phyloP scores from a whole-genome alignment of 2,888 invertebrate genomes.

The Sialis lutaria region DNA sequence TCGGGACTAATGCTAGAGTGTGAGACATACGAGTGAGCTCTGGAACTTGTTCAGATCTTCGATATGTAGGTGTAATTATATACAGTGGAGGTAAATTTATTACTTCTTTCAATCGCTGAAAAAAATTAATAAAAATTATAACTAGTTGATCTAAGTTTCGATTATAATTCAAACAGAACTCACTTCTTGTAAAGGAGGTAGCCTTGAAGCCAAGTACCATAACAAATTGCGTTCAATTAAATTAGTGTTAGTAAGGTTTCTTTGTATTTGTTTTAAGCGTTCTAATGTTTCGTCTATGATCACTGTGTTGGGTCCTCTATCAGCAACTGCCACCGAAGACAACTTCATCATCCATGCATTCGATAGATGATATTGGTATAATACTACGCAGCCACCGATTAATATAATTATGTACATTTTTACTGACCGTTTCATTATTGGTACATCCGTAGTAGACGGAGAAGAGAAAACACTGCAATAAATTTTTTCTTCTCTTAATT shows the following conservation, averaged over 20 bases:
- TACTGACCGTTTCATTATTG: conserved; percentile 34
- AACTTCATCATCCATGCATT: conserved; percentile 20
- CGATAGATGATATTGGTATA: conserved; percentile 46
- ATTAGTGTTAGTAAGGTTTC: no score
- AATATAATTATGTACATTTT: conserved; percentile 48
- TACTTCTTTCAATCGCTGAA: no score
- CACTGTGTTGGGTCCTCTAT: not conserved
- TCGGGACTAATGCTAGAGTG: conserved; percentile 69
- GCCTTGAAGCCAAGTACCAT: no score
- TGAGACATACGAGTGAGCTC: conserved; percentile 75
- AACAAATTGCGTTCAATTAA: no score
- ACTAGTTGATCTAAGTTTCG: no score
- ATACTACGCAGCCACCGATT: conserved; percentile 39
- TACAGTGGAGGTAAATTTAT: conserved; percentile 30
- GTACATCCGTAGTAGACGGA: not conserved
- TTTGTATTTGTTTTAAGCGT: no score
- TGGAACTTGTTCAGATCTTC: conserved; percentile 59
- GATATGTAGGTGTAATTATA: conserved; percentile 58
- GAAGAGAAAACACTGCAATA: no score
- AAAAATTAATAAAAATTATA: no score
- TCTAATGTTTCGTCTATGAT: not conserved
- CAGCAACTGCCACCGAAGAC: conserved; percentile 3
- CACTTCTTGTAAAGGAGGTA: no score
- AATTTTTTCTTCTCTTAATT: no score
- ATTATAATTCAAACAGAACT: no score